Conservation (phyloP, 2,113 vertebrate species). For the Pangasianodon hypophthalmus region DNA sequence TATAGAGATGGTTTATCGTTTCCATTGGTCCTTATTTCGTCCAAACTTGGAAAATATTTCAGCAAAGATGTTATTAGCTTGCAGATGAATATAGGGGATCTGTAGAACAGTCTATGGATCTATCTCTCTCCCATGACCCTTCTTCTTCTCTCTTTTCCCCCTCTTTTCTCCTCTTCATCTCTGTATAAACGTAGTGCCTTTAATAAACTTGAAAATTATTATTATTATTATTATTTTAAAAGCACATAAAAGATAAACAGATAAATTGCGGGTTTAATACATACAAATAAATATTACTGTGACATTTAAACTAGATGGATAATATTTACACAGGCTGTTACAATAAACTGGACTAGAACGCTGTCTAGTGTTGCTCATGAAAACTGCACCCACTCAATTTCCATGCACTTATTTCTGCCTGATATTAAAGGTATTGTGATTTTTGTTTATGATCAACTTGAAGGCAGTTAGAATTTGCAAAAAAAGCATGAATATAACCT, state of each 20-base stretch:
- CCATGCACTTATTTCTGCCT: neutral
- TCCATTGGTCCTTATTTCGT: neutral
- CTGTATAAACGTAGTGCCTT: neutral
- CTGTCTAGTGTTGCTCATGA: constrained; percentile 7
- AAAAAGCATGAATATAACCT: too few relatives aligned
- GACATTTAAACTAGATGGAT: neutral
- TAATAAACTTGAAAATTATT: neutral
- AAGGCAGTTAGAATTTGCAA: neutral
- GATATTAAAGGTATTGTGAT: neutral
- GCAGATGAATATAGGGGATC: neutral
- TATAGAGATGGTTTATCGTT: neutral
- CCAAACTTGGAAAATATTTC: neutral
- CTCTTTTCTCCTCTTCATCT: neutral
- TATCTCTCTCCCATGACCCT: neutral
- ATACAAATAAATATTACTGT: neutral
- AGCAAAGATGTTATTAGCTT: neutral
- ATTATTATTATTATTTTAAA: neutral
- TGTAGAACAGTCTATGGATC: neutral
- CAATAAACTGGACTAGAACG: neutral
- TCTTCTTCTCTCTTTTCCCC: neutral
- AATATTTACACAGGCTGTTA: neutral
- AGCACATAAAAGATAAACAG: too few relatives aligned
- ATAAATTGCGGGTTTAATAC: neutral
- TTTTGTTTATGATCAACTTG: neutral
- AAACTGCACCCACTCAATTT: neutral